phyloP scores from a whole-genome alignment of 1,140 invertebrate species.

The Panulirus ornatus region DNA sequence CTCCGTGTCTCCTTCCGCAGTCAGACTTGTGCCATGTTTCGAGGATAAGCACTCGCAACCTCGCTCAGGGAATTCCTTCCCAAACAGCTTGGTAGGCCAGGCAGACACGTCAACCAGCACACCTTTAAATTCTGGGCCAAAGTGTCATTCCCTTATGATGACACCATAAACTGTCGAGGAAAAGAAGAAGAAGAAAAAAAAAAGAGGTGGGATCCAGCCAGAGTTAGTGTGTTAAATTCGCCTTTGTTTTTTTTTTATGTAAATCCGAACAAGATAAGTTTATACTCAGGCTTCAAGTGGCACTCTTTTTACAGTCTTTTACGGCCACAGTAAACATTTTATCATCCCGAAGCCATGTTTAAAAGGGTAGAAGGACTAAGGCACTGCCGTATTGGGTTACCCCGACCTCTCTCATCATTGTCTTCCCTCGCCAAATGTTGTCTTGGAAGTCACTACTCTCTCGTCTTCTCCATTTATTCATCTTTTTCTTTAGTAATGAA shows the following conservation, averaged over 20 bases:
- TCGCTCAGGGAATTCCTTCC: too few species aligned
- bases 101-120: too few species aligned
- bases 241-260: slow-evolving; percentile 1
- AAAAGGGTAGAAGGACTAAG: slow-evolving; percentile 8
- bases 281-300: slow-evolving; percentile 14
- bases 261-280: slow-evolving; percentile 16
- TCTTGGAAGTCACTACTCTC: too few species aligned
- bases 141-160: too few species aligned
- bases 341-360: slow-evolving; percentile 6
- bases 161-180: not conserved
- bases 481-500: too few species aligned
- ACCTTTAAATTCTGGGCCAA: too few species aligned
- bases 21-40: too few species aligned
- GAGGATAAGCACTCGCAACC: too few species aligned
- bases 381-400: slow-evolving; percentile 31
- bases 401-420: not conserved
- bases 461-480: not conserved
- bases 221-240: not conserved
- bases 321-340: slow-evolving; percentile 37
- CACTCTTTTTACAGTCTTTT: not conserved
- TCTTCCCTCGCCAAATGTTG: not conserved
- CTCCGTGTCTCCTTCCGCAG: too few species aligned
- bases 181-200: not conserved
- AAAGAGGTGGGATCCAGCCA: not conserved
- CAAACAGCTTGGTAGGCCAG: too few species aligned